phyloP scores from a whole-genome alignment of 2,797 vertebrate species.

The Semotilus atromaculatus region DNA sequence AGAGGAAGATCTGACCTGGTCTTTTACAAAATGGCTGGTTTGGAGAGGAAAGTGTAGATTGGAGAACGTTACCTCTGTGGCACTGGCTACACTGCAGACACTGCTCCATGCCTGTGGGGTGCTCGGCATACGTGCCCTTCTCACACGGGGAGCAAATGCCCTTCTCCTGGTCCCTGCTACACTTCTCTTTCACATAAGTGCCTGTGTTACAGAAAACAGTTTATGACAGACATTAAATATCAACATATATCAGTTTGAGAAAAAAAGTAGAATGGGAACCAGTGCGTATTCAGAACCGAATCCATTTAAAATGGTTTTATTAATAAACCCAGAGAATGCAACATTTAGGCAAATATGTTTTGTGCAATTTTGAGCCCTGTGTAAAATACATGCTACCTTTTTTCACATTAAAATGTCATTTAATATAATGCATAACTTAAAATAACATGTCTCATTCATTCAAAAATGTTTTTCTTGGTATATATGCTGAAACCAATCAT shows the following conservation, averaged over 20 bases:
- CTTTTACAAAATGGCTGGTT: neutral
- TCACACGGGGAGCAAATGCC: slow-evolving; percentile 75
- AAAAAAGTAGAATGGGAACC: neutral
- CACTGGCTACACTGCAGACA: slow-evolving; percentile 81
- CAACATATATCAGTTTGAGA: neutral
- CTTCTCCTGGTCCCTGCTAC: slow-evolving; percentile 66
- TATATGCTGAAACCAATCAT: neutral
- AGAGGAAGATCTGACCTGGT: slow-evolving; percentile 6
- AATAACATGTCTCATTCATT: neutral
- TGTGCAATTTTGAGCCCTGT: neutral
- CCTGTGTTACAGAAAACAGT: slow-evolving; percentile 64
- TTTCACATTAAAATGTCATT: neutral
- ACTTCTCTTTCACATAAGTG: slow-evolving; percentile 74
- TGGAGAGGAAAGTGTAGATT: neutral
- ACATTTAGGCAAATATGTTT: too few relatives aligned
- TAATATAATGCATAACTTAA: neutral
- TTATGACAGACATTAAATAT: neutral
- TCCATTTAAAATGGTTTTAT: neutral
- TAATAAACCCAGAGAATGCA: neutral
- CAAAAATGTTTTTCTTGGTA: neutral
- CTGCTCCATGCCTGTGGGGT: slow-evolving; percentile 81
- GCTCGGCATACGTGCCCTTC: slow-evolving; percentile 78
- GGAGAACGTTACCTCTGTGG: slow-evolving; percentile 71
- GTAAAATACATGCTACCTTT: neutral
- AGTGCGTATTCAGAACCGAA: neutral